phyloP scores from a whole-genome alignment of 2,888 invertebrate genomes.

The Lumbricus terrestris region DNA sequence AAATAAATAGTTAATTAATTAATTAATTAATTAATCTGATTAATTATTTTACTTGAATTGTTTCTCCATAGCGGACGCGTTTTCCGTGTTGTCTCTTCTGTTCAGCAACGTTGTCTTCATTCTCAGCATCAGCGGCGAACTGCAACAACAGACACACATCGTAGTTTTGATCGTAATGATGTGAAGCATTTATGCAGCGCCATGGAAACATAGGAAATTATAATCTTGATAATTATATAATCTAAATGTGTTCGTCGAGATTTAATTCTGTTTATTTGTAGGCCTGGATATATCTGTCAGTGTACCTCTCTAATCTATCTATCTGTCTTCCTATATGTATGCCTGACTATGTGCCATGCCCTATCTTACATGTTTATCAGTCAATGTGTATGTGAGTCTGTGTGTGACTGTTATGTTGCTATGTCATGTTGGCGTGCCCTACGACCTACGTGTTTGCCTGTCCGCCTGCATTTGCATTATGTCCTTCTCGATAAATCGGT shows the following conservation, averaged over 20 bases:
- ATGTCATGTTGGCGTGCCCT: too few relatives aligned
- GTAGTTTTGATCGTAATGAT: constrained; percentile 16
- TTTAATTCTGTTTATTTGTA: not conserved
- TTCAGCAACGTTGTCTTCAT: constrained; percentile 57
- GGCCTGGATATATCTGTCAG: not conserved
- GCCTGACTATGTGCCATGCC: not conserved
- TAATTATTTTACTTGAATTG: constrained; percentile 53
- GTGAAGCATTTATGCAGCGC: not conserved
- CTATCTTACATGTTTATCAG: too few relatives aligned
- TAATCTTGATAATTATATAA: not conserved
- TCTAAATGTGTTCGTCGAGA: not conserved
- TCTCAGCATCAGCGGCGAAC: constrained; percentile 51
- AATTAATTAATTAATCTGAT: too few relatives aligned
- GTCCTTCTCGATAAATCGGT: too few relatives aligned
- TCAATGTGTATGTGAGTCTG: too few relatives aligned
- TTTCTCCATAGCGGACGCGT: constrained; percentile 56
- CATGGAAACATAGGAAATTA: not conserved
- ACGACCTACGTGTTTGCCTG: too few relatives aligned
- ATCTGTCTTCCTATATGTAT: not conserved
- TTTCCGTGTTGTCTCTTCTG: constrained; percentile 57
- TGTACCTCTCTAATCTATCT: not conserved
- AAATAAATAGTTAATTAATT: too few relatives aligned
- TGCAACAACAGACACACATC: constrained; percentile 8
- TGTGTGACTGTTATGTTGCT: too few relatives aligned
- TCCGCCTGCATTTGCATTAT: too few relatives aligned